A percentile compares a stretch with the other conserved stretches of the same genome.
Evolutionary conservation across 2,797 vertebrate species (phyloP).

Genomic region (Alca torda): DNA sequence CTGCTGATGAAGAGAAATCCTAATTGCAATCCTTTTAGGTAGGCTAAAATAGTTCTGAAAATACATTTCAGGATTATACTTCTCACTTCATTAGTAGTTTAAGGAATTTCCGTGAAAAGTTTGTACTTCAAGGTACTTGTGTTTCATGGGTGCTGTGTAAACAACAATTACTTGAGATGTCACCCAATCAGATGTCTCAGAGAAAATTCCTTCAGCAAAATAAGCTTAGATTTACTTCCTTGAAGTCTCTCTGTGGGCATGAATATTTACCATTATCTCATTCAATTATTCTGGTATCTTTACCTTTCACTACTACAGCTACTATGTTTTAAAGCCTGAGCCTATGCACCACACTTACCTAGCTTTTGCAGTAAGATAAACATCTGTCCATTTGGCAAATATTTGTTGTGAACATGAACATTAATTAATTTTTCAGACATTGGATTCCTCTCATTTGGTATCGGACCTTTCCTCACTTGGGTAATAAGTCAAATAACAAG

Average conservation of each 20-base stretch:
- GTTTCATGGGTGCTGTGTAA: not conserved
- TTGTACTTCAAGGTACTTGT: not conserved
- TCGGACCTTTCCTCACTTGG: not conserved
- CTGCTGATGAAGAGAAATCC: not conserved
- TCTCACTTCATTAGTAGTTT: not conserved
- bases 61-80: not conserved
- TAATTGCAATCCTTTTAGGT: not conserved
- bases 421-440: not conserved
- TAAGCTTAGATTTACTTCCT: not conserved
- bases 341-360: not conserved
- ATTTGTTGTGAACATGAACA: not conserved
- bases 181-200: not conserved
- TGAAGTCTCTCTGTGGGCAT: not conserved
- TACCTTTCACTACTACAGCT: not conserved
- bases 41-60: not conserved
- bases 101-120: not conserved
- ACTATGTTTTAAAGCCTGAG: not conserved
- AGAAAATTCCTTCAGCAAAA: not conserved
- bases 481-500: not conserved
- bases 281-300: not conserved
- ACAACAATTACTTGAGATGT: not conserved
- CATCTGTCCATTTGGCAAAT: not conserved
- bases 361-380: not conserved
- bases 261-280: not conserved
- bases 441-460: not conserved